Percentiles rank a stretch among this genome's conserved stretches.
phyloP scores from a whole-genome alignment of 2,797 vertebrate genomes.

The Neoniphon sammara region DNA sequence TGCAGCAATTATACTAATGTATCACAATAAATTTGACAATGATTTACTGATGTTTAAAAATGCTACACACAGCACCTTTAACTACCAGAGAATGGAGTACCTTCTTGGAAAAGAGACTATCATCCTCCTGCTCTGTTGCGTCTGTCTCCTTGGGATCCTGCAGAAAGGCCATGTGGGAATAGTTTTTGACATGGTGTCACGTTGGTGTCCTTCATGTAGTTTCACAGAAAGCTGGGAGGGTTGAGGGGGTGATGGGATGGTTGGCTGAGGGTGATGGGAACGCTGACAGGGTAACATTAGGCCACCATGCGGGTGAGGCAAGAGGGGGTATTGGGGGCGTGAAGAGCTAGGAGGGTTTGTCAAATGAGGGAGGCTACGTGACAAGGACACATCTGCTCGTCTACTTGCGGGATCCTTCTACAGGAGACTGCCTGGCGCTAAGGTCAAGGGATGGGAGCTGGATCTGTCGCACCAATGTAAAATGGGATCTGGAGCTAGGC shows the following conservation, averaged over 20 bases:
- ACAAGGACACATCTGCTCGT: slow-evolving; percentile 22
- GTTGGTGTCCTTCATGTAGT: slow-evolving; percentile 13
- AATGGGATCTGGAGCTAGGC: not conserved
- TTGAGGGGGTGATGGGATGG: slow-evolving; percentile 1
- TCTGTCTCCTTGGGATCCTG: slow-evolving; percentile 66
- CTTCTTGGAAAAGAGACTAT: slow-evolving; percentile 61
- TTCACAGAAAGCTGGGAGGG: slow-evolving; percentile 12
- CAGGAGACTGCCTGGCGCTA: slow-evolving; percentile 34
- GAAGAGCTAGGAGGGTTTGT: slow-evolving; percentile 13
- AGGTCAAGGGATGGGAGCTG: slow-evolving; percentile 44
- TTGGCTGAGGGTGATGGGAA: not conserved
- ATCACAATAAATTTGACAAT: no score
- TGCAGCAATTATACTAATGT: no score
- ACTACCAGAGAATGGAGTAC: slow-evolving; percentile 51
- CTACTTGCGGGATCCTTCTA: slow-evolving; percentile 28
- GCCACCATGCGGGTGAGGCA: slow-evolving; percentile 15
- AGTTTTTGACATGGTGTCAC: slow-evolving; percentile 55
- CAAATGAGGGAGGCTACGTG: slow-evolving; percentile 16
- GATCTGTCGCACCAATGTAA: not conserved
- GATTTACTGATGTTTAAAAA: not conserved
- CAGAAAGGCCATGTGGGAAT: slow-evolving; percentile 55
- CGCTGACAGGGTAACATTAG: slow-evolving; percentile 34
- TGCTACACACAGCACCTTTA: not conserved
- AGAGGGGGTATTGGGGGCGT: not conserved
- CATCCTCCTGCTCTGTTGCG: slow-evolving; percentile 59